Conservation (phyloP, 2,113 vertebrate genomes). For the Engystomops pustulosus region DNA sequence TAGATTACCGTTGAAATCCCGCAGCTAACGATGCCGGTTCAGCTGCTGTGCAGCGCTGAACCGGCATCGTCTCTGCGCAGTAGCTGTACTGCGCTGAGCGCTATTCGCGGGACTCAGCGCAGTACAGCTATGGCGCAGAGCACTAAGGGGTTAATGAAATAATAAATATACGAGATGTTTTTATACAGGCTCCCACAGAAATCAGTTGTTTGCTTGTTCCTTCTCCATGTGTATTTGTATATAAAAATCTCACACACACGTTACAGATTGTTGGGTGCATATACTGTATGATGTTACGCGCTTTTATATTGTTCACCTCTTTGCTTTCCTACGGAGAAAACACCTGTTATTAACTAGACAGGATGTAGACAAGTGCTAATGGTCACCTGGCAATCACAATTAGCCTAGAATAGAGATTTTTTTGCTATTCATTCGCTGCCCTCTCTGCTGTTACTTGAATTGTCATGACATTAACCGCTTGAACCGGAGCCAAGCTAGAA, state of each 20-base stretch:
- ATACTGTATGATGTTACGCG: not conserved
- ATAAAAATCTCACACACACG: not conserved
- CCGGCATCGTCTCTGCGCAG: too few relatives aligned
- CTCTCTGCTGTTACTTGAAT: conserved; percentile 41
- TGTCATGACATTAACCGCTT: conserved; percentile 46
- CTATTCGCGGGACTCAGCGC: too few relatives aligned
- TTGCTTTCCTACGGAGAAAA: conserved; percentile 53
- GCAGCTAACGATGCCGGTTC: too few relatives aligned
- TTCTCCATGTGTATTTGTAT: not conserved
- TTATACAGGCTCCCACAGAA: too few relatives aligned
- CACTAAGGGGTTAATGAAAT: too few relatives aligned
- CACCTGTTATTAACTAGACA: conserved; percentile 27
- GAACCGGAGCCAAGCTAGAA: conserved; percentile 29
- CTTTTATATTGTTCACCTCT: conserved; percentile 55
- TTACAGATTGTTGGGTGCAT: not conserved
- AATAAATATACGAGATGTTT: too few relatives aligned
- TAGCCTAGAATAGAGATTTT: not conserved
- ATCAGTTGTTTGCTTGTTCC: too few relatives aligned
- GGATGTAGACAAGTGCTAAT: conserved; percentile 17
- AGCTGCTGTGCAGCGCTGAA: too few relatives aligned
- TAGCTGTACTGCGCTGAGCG: too few relatives aligned
- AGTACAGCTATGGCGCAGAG: too few relatives aligned
- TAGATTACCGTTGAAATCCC: too few relatives aligned
- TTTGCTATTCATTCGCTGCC: conserved; percentile 4
- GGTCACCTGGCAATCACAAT: conserved; percentile 26